Evolutionary conservation across 2,888 invertebrate genomes (phyloP), one percentile per base, ranked within the genome.

Genomic region (Agriopis marginaria): DNA sequence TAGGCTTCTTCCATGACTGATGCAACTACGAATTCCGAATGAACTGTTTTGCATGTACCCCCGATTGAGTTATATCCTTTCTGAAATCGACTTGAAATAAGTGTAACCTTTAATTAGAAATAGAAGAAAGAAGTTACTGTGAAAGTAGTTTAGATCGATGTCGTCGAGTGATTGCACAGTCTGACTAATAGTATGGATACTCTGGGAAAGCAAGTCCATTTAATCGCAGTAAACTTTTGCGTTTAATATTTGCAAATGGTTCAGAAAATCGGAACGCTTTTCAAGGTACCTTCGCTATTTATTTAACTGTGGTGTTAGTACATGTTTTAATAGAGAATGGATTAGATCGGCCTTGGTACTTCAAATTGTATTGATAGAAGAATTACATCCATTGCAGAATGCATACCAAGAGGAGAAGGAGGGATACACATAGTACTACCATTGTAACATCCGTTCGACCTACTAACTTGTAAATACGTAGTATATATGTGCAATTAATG

Each of bases 321-420:
- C n/a, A 39, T 51, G 61, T 55, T 12, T 50, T 47, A 62, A 60
- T 68, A 59, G 63, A 73, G 74, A 62, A n/a, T 77, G 56, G 55
- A 56, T 56, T 81, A 79, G 73, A 78, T 14, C 47, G 68, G 71
- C 74, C 66, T 74, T 50, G 66, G 68, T 79, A 78, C 74, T 79
- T 72, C 63, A 74, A 71, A 58, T 65, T 73, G 78, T 89, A 91
- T 86, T 93, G 84, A 91, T 81, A 83, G 77, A 81, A 81, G 75
- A 77, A 88, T 92, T 91, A 89, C 91, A 84, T 93, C 92, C 93
- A 87, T 94, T 94, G 91, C 93, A 94, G 93, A 93, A 89, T 82
- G 88, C 92, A 86, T 87, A 88, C 82, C 85, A 86, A 83, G 91
- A 90, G 84, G 93, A 92, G 88, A 86, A 81, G 90, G 93, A 91